phyloP scores from a whole-genome alignment of 1,140 invertebrate species.

The Liolophura sinensis region DNA sequence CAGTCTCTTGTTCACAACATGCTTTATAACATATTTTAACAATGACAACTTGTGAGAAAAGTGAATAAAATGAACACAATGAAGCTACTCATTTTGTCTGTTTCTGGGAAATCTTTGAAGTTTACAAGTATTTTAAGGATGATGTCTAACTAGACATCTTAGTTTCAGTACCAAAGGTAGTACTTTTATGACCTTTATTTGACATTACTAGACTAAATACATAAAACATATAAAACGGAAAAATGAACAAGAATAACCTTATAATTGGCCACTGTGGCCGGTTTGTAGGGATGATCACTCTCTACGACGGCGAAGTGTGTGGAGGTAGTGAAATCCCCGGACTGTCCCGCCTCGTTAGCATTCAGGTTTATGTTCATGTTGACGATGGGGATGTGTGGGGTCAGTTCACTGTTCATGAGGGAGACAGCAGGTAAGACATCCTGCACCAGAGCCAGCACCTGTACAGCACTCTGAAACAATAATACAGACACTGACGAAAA shows the following conservation, averaged over 20 bases:
- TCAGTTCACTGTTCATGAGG: conserved; percentile 71
- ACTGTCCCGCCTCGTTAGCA: conserved; percentile 12
- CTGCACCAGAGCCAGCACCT: conserved; percentile 87
- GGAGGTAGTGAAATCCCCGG: conserved; percentile 66
- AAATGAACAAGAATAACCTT: conserved; percentile 61
- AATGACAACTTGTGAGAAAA: too few species aligned
- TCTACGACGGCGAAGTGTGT: conserved; percentile 88
- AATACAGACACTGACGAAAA: conserved; percentile 1
- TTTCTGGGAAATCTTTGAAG: too few species aligned
- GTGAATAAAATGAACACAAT: too few species aligned
- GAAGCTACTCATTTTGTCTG: too few species aligned
- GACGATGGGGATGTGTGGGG: conserved; percentile 21
- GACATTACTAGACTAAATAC: background rate
- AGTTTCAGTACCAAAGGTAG: conserved; percentile 2
- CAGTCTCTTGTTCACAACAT: too few species aligned
- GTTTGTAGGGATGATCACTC: conserved; percentile 96
- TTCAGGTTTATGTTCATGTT: conserved; percentile 9
- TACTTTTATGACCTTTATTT: background rate
- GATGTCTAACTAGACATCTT: too few species aligned
- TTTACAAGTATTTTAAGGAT: too few species aligned
- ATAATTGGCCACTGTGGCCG: conserved; percentile 84
- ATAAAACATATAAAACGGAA: background rate
- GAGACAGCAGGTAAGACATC: conserved; percentile 88
- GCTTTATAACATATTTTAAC: too few species aligned
- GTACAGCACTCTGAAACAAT: conserved; percentile 75